These are phyloP conservation scores for Chromobotia macracanthus DNA, from an alignment of 2,797 vertebrate genomes.

Conservation along the genomic window DNA sequence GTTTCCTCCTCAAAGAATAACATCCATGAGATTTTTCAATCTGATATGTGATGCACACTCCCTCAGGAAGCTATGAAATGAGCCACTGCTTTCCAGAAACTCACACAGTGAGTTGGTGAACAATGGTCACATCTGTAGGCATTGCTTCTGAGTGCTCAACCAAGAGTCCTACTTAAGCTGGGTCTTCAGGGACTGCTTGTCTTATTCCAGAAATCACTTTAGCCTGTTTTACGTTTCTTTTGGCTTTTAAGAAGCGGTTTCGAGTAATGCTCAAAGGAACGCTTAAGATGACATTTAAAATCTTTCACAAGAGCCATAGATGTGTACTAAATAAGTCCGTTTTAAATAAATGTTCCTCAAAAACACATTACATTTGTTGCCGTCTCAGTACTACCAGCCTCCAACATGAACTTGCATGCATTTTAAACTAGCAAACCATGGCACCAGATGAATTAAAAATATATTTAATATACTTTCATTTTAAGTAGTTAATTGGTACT, in stretches of 20 bases:
- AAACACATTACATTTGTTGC: constrained; percentile 48
- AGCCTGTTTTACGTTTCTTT: constrained; percentile 50
- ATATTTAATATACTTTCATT: not conserved
- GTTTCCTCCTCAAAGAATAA: constrained; percentile 38
- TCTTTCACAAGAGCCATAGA: constrained; percentile 41
- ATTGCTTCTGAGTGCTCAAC: constrained; percentile 14
- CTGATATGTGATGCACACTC: constrained; percentile 32
- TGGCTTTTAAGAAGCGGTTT: constrained; percentile 39
- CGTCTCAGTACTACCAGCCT: not conserved
- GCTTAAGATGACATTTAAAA: constrained; percentile 49
- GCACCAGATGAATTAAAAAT: not conserved
- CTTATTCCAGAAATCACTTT: constrained; percentile 55
- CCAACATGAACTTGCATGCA: constrained; percentile 4
- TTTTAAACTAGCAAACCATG: not conserved
- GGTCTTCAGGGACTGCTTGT: constrained; percentile 50
- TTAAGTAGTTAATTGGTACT: not conserved
- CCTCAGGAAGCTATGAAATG: constrained; percentile 27
- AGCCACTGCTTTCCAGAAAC: constrained; percentile 40
- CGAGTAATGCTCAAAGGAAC: constrained; percentile 49
- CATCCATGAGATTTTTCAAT: constrained; percentile 36
- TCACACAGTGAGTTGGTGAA: constrained; percentile 40
- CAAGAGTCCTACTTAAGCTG: constrained; percentile 53
- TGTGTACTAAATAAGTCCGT: constrained; percentile 54
- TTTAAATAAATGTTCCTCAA: constrained; percentile 47
- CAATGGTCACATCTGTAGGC: constrained; percentile 49